Conservation (phyloP, 2,797 vertebrate genomes). For the Heterohyrax brucei region DNA sequence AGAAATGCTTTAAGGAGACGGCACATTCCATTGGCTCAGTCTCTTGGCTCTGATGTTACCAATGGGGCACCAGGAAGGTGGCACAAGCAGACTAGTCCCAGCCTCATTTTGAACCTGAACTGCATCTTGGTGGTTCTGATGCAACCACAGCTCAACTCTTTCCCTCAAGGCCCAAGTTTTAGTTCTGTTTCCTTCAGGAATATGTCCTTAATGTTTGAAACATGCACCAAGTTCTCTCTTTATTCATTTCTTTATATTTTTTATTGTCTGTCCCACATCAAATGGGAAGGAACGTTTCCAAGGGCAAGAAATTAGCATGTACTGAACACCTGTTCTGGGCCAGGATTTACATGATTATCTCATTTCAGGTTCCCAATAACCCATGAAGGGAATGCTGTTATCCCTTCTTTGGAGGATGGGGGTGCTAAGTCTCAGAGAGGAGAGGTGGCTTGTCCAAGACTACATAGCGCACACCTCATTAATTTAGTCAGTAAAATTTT, state of each 20-base stretch:
- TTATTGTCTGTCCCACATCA: neutral
- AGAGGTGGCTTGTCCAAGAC: slow-evolving; percentile 19
- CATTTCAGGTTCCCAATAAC: slow-evolving; percentile 47
- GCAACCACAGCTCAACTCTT: neutral
- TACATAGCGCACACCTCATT: slow-evolving; percentile 26
- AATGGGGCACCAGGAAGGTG: neutral
- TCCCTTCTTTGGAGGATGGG: neutral
- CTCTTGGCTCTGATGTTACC: neutral
- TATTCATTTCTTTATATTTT: slow-evolving; percentile 23
- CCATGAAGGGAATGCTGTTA: slow-evolving; percentile 37
- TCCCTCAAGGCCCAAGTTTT: neutral
- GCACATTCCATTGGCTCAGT: neutral
- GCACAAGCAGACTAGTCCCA: too few relatives aligned
- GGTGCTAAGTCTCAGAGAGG: slow-evolving; percentile 26
- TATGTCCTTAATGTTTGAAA: neutral
- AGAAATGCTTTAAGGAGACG: neutral
- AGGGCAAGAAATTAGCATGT: slow-evolving; percentile 22
- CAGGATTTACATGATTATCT: slow-evolving; percentile 48
- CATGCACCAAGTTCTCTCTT: neutral
- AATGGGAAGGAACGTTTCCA: neutral
- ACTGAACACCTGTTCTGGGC: neutral
- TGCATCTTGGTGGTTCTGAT: neutral
- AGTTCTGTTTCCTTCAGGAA: neutral
- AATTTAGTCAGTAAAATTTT: slow-evolving; percentile 43
- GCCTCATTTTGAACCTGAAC: neutral